These are phyloP conservation scores for Aspidiotus destructor DNA, from an alignment of 2,888 invertebrate genomes.

Conservation along the genomic window DNA sequence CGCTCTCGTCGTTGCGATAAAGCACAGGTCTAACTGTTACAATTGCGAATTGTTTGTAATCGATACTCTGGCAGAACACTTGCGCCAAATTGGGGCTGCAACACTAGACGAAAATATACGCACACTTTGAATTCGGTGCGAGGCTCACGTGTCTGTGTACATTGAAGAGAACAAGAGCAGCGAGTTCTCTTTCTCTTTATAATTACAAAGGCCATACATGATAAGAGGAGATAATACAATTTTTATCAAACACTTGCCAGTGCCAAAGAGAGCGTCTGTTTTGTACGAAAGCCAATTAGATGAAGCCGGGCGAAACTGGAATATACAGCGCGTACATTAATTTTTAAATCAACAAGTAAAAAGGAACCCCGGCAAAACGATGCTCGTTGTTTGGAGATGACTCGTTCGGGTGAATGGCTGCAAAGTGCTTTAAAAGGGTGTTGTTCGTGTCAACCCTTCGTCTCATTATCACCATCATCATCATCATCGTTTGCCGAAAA, in stretches of 20 bases:
- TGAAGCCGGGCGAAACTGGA: not conserved
- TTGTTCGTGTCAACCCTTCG: not conserved
- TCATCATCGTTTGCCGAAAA: not conserved
- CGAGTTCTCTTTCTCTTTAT: no score
- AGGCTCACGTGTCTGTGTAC: no score
- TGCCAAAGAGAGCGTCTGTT: not conserved
- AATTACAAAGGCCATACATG: not conserved
- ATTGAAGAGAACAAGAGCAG: no score
- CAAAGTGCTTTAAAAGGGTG: slow-evolving; percentile 1
- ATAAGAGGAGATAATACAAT: slow-evolving; percentile 2
- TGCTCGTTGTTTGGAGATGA: not conserved
- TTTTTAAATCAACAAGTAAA: slow-evolving; percentile 2
- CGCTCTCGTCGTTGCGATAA: not conserved
- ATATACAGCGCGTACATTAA: not conserved
- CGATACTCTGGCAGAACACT: not conserved
- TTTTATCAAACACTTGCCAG: not conserved
- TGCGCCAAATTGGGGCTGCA: not conserved
- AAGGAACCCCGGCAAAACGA: not conserved
- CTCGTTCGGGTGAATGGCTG: not conserved
- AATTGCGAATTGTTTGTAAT: slow-evolving; percentile 4
- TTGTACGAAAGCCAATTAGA: not conserved
- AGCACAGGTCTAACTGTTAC: not conserved
- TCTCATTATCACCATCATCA: not conserved
- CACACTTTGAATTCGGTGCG: not conserved
- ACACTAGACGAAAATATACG: not conserved